Base-by-base conservation (phyloP, 2,113 vertebrate species). In the Trematocara stigmaticum region DNA sequence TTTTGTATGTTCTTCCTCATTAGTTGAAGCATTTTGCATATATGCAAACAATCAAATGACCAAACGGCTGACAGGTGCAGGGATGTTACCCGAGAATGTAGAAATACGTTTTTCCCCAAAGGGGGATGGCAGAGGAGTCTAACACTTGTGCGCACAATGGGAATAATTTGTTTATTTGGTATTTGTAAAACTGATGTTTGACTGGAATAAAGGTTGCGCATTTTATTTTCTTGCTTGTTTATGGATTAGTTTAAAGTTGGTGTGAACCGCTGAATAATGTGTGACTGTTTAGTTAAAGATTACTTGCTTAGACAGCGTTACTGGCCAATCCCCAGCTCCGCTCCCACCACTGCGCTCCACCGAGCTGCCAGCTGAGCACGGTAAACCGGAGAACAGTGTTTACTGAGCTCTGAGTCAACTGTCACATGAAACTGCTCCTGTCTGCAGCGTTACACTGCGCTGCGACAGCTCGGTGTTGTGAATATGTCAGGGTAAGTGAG, bases 401-500 rank as follows among this genome's bases (percentile, higher is more conserved):
- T 20, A 83, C 83, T 74, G 42, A 38, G 40, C 23, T 2, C 23
- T 53, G 12, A 64, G 66, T 57, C 10, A 45, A 47, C 76, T 87
- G 74, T 81, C 79, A 89, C 4, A 31, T 55, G 12, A 66, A 61
- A 9, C 69, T 23, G 61, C 80, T 59, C 6, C 7, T 66, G 18
- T 56, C 13, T 40, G 78, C 78, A 6, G 16, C 10, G 15, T 10
- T 26, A 35, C 74, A 57, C 38, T n/a, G 7, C 15, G 61, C 5
- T 6, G 23, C 23, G 4, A 20, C 40, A 16, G 12, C 4, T 45
- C 3, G 15, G 6, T 2, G n/a, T 71, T 49, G 10, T 80, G 20
- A 79, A 49, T 5, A 80, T 91, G 86, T 55, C 79, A 0, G 53
- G 86, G 89, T 92, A 20, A 86, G 92, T 76, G 16, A 5, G n/a